These are phyloP conservation scores for Cosmopolites sordidus DNA, from an alignment of 2,888 invertebrate species.

Conservation along the genomic window DNA sequence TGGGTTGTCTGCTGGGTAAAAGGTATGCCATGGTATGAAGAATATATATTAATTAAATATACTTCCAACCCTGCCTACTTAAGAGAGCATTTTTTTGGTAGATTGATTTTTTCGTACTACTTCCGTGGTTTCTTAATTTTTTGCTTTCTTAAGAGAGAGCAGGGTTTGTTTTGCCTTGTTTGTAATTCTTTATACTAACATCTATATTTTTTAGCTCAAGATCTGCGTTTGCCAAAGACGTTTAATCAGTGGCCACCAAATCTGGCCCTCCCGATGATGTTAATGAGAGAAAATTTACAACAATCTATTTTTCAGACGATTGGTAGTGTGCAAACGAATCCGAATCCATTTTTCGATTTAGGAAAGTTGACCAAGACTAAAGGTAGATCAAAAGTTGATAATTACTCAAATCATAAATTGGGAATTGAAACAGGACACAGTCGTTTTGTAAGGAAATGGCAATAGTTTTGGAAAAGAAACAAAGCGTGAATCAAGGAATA, in stretches of 20 bases:
- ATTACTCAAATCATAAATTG: too few species aligned
- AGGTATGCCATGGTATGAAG: slow-evolving; percentile 1
- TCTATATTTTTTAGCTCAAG: slow-evolving; percentile 54
- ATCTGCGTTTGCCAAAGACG: slow-evolving; percentile 55
- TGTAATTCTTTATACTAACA: not conserved
- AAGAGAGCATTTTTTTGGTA: not conserved
- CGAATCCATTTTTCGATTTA: slow-evolving; percentile 27
- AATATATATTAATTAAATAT: not conserved
- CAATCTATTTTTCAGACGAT: slow-evolving; percentile 43
- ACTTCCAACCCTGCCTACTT: not conserved
- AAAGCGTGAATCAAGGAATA: too few species aligned
- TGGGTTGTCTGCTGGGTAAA: slow-evolving; percentile 2
- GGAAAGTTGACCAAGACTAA: slow-evolving; percentile 16
- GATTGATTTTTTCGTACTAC: not conserved
- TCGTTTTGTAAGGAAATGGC: too few species aligned
- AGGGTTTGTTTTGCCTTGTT: not conserved
- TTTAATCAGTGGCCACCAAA: slow-evolving; percentile 74
- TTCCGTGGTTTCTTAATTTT: not conserved
- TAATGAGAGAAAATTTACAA: slow-evolving; percentile 53
- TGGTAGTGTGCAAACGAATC: slow-evolving; percentile 21
- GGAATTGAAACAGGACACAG: too few species aligned
- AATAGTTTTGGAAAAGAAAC: too few species aligned
- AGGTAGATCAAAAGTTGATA: slow-evolving; percentile 15
- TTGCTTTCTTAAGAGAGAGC: not conserved
- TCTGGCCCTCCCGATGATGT: slow-evolving; percentile 66